Conservation (phyloP, 2,113 vertebrate genomes). For the Phalacrocorax carbo region DNA sequence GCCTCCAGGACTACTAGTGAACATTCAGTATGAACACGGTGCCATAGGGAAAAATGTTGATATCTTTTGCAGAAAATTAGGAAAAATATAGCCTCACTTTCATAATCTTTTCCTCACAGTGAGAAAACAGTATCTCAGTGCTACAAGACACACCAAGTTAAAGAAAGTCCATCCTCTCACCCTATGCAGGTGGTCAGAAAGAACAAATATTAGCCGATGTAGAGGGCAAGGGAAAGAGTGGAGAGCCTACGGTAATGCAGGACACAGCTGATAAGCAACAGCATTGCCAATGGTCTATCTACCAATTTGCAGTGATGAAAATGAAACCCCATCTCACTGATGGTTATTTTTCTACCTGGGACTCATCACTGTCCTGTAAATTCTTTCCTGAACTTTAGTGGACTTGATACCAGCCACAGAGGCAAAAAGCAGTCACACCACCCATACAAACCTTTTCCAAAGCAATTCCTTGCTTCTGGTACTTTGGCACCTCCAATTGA, state of each 20-base stretch:
- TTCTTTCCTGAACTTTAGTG: not conserved
- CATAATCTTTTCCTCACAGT: not conserved
- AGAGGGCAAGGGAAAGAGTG: not conserved
- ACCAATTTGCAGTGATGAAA: not conserved
- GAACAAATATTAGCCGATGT: not conserved
- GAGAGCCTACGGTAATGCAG: not conserved
- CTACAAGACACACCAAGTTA: not conserved
- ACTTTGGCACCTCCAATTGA: slow-evolving; percentile 34
- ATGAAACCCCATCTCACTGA: not conserved
- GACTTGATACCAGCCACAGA: not conserved
- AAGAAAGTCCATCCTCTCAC: not conserved
- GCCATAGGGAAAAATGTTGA: not conserved
- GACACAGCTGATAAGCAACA: not conserved
- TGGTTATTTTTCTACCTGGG: not conserved
- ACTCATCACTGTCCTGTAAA: not conserved
- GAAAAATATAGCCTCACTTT: not conserved
- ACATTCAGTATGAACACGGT: not conserved
- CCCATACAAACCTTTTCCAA: not conserved
- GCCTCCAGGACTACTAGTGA: not conserved
- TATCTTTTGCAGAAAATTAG: not conserved
- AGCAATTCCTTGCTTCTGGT: slow-evolving; percentile 19
- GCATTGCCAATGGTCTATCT: not conserved
- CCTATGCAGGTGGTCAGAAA: not conserved
- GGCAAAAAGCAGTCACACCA: not conserved
- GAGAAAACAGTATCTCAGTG: not conserved